These are phyloP conservation scores for Helicolenus hilgendorfi DNA, from an alignment of 2,797 vertebrate species.

Conservation along the genomic window DNA sequence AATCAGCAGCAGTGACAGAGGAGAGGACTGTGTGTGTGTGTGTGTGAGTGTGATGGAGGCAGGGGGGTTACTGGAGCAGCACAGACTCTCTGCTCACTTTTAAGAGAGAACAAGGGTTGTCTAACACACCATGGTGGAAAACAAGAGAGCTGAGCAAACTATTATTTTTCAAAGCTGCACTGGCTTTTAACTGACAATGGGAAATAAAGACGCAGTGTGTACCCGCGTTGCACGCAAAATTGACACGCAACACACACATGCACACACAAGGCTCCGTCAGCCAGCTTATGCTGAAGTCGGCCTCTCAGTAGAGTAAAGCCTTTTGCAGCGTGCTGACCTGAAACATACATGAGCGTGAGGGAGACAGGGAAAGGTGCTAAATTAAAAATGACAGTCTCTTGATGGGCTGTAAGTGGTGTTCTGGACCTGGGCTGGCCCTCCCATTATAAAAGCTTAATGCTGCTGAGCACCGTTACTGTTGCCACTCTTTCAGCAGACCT, in stretches of 20 bases:
- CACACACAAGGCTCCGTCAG: neutral
- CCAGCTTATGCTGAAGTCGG: neutral
- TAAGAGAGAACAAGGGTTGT: constrained; percentile 33
- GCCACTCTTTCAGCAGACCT: constrained; percentile 54
- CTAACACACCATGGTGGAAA: constrained; percentile 28
- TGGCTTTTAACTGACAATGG: constrained; percentile 5
- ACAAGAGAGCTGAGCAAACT: constrained; percentile 15
- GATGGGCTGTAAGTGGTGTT: constrained; percentile 81
- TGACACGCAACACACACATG: neutral
- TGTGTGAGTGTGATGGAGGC: neutral
- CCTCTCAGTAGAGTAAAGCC: constrained; percentile 20
- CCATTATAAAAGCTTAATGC: constrained; percentile 86
- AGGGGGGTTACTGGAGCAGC: constrained; percentile 5
- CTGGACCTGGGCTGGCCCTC: constrained; percentile 61
- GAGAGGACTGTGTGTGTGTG: neutral
- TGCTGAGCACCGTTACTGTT: constrained; percentile 22
- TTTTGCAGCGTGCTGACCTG: constrained; percentile 54
- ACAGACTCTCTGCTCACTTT: constrained; percentile 30
- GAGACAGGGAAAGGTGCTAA: constrained; percentile 77
- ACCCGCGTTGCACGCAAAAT: constrained; percentile 11
- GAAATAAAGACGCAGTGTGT: neutral
- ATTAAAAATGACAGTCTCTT: constrained; percentile 88
- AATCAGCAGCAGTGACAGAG: constrained; percentile 51
- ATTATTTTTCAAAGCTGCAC: constrained; percentile 23
- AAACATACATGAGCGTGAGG: constrained; percentile 82